Evolutionary conservation across 2,888 invertebrate species (phyloP).

Genomic region (Isoperla grammatica): DNA sequence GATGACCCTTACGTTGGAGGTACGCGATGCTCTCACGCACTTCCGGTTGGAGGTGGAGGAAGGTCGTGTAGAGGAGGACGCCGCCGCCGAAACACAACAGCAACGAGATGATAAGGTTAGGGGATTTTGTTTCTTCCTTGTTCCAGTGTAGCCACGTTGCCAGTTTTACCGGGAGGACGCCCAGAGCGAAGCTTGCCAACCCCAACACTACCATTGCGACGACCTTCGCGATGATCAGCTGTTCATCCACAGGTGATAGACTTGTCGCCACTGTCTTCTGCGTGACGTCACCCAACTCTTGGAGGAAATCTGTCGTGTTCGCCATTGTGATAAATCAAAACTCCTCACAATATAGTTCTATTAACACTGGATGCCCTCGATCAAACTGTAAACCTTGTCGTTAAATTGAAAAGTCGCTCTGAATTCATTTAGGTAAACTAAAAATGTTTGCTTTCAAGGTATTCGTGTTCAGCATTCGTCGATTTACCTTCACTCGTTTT

Average conservation of each 20-base stretch:
- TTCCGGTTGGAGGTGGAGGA: conserved; percentile 60
- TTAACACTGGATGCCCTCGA: no score
- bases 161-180: conserved; percentile 65
- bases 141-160: conserved; percentile 61
- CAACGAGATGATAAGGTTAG: conserved; percentile 48
- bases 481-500: no score
- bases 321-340: not conserved
- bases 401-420: no score
- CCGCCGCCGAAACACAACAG: conserved; percentile 61
- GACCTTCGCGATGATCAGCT: conserved; percentile 61
- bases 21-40: conserved; percentile 52
- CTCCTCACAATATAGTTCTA: no score
- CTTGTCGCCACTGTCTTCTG: not conserved
- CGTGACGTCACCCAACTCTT: not conserved
- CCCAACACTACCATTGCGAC: conserved; percentile 75
- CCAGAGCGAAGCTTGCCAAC: conserved; percentile 66
- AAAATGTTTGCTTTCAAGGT: no score
- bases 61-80: conserved; percentile 58
- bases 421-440: no score
- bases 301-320: not conserved
- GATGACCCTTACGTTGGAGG: conserved; percentile 44
- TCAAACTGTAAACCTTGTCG: no score
- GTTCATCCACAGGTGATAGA: not conserved
- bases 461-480: no score
- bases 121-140: conserved; percentile 31